A percentile compares a stretch with the other conserved stretches of the same genome.
Conservation (phyloP, 2,888 invertebrate genomes). For the Drosophila yooni region DNA sequence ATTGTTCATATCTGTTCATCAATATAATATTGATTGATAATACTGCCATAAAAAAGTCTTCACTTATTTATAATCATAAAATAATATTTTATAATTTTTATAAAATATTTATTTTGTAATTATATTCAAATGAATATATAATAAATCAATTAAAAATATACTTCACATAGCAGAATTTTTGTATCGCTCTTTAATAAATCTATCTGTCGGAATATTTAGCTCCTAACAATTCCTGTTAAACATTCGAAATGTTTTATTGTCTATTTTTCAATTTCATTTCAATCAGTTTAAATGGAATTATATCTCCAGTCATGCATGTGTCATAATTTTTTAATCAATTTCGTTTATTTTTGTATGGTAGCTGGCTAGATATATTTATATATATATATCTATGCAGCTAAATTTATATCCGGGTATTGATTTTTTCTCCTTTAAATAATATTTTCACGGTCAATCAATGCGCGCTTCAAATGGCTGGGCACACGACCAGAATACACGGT, state of each 20-base stretch:
- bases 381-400: constrained; percentile 21
- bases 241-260: background rate
- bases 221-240: background rate
- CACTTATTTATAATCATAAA: too few species aligned
- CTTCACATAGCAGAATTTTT: background rate
- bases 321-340: background rate
- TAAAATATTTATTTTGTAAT: background rate
- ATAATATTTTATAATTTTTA: too few species aligned
- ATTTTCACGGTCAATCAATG: constrained; percentile 31
- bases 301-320: background rate
- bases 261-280: background rate
- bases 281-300: background rate
- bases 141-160: background rate
- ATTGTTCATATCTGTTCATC: background rate
- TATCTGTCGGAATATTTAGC: background rate
- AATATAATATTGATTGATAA: background rate
- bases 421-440: constrained; percentile 17
- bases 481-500: constrained; percentile 89
- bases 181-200: background rate
- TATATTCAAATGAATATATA: background rate
- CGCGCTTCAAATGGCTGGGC: constrained; percentile 16
- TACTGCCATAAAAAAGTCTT: background rate
- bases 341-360: background rate
- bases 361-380: constrained; percentile 31
- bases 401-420: constrained; percentile 24